Evolutionary conservation across 2,113 vertebrate species (phyloP), one percentile per base, ranked within the genome.

Genomic region (Lophius piscatorius): DNA sequence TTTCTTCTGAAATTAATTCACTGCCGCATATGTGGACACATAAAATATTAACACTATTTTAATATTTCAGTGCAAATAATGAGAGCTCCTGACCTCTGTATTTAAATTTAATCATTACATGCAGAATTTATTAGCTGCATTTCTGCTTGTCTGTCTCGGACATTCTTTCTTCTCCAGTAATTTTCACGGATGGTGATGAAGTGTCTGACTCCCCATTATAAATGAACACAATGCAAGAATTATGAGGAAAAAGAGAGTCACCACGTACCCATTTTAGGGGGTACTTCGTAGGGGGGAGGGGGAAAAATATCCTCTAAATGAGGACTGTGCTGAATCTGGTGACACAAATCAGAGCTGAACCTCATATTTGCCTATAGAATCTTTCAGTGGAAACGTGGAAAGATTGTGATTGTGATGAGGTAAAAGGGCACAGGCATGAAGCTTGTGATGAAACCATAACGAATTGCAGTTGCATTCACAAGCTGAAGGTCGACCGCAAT

Each of bases 31-130:
- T 79, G 82, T 75, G 58, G 73, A 38, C 5, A 29, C 60, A 83
- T 91, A 10, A 89, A 88, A 89, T 88, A 90, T 90, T 86, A 85
- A 90, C 62, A 42, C 41, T 70, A 70, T 83, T 73, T 88, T 72
- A 91, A 91, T 90, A 88, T 86, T 88, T 88, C 48, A 90, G 66
- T 16, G 69, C 78, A 83, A 86, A 89, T 88, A 87, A 88, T 86
- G 84, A 86, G 80, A 38, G 76, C 76, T 74, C 64, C 80, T 88
- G 86, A 88, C 88, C 84, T 76, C 80, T 77, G 73, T 78, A 87
- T 87, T 88, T 71, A 87, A 89, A 87, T 87, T 78, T 79, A 87
- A 88, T 88, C 84, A 80, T 74, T 46, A 52, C 69, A 85, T 85
- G 84, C 74, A 87, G 71, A 82, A 85, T 90, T 83, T 73, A 87